A percentile compares a stretch with the other conserved stretches of the same genome.
Conservation (phyloP, 1,140 invertebrate species). For the Drosophila ambigua region DNA sequence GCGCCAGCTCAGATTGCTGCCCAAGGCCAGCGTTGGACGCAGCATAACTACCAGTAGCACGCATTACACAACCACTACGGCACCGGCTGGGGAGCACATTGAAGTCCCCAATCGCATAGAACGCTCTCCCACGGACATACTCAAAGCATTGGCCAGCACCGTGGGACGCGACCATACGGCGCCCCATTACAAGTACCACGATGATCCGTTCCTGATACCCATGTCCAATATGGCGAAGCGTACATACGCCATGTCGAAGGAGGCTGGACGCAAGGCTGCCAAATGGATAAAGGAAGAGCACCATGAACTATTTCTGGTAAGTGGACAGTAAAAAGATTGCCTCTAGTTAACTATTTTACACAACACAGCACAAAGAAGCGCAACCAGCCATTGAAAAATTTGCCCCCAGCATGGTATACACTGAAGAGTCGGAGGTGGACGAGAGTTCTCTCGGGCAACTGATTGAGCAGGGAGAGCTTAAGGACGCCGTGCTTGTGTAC, state of each 20-base stretch:
- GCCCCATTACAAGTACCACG: slow-evolving; percentile 94
- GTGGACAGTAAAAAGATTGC: not conserved
- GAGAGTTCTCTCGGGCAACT: slow-evolving; percentile 85
- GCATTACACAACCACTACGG: slow-evolving; percentile 70
- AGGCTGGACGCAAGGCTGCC: slow-evolving; percentile 94
- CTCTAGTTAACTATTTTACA: not conserved
- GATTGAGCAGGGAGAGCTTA: slow-evolving; percentile 87
- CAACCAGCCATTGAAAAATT: slow-evolving; percentile 88
- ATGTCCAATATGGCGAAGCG: slow-evolving; percentile 89
- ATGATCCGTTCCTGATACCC: slow-evolving; percentile 96
- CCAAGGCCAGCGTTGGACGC: slow-evolving; percentile 32
- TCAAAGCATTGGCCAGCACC: slow-evolving; percentile 91
- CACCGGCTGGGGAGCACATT: slow-evolving; percentile 59
- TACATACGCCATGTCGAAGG: slow-evolving; percentile 91
- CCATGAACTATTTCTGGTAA: slow-evolving; percentile 87
- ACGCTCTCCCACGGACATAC: slow-evolving; percentile 91
- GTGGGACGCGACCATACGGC: slow-evolving; percentile 90
- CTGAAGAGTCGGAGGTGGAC: slow-evolving; percentile 87
- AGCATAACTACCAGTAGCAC: slow-evolving; percentile 34
- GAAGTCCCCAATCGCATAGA: slow-evolving; percentile 88
- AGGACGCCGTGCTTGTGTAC: slow-evolving; percentile 90
- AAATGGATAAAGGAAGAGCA: slow-evolving; percentile 91
- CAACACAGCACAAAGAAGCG: slow-evolving; percentile 84
- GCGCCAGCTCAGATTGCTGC: slow-evolving; percentile 52
- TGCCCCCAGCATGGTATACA: slow-evolving; percentile 88